Evolutionary conservation across 2,797 vertebrate species (phyloP), one percentile per base, ranked within the genome.

Genomic region (Harpagifer antarcticus): DNA sequence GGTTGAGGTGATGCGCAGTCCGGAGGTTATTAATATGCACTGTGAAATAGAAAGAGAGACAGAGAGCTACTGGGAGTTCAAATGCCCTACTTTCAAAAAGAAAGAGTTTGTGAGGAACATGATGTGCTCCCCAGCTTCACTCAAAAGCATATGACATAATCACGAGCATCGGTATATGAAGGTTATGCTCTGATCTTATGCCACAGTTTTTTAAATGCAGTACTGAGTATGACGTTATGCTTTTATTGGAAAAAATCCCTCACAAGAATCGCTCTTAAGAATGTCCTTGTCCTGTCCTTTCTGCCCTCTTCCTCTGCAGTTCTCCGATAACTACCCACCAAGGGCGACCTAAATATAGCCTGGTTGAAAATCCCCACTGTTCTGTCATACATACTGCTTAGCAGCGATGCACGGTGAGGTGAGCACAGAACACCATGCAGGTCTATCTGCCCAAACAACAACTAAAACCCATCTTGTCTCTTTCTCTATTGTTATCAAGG

Each of bases 281-380:
- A 23, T 17, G 57, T 52, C 69, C 76, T 80, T 68, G 68, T 78
- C 66, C 16, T 10, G 9, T 83, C 66, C 59, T 82, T 9, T 73
- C 68, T 71, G 68, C 49, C 67, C 53, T 86, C 85, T 74, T 74
- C 77, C 76, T 76, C 75, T 72, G 82, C 85, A 80, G 85, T 78
- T 79, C 66, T 78, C 57, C 59, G 69, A 68, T 88, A 83, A 48
- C 76, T 37, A 53, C 64, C 64, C 57, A 79, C 74, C 84, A 92
- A 93, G 93, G 90, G 65, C 81, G 43, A 74, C 76, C 93, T 94
- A 94, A 93, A 93, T 91, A 92, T 93, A 94, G 88, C 84, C 79
- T 61, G 20, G 14, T 27, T 82, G 62, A 86, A 87, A 87, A 73
- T 83, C 91, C 83, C 89, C 78, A 78, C 58, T 47, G 71, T 47